Percentiles rank a stretch among this genome's conserved stretches.
phyloP scores from a whole-genome alignment of 2,888 invertebrate genomes.

The Tetheella fluctuosa region DNA sequence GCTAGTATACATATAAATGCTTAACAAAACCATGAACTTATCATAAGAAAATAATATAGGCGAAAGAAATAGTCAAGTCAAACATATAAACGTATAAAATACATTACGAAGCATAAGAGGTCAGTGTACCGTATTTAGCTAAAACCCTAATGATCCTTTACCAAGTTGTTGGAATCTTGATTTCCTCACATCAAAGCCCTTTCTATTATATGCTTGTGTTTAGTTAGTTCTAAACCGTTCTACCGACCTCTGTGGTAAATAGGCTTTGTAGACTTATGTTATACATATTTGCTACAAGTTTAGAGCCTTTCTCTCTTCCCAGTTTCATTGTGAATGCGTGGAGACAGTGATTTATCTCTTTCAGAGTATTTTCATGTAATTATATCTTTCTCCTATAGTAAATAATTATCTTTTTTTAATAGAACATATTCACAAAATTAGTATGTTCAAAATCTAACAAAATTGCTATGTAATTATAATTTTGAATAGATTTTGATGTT shows the following conservation, averaged over 20 bases:
- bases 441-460: no score
- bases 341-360: no score
- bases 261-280: slow-evolving; percentile 7
- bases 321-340: no score
- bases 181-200: slow-evolving; percentile 9
- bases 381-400: no score
- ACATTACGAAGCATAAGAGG: background rate
- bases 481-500: no score
- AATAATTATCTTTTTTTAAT: no score
- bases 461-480: no score
- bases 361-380: no score
- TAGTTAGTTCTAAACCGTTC: background rate
- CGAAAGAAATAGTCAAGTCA: background rate
- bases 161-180: slow-evolving; percentile 7
- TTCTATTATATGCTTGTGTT: background rate
- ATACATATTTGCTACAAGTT: background rate
- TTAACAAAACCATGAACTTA: no score
- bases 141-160: slow-evolving; percentile 1
- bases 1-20: no score
- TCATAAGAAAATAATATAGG: no score
- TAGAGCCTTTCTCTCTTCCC: background rate
- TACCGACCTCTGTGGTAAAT: slow-evolving; percentile 4
- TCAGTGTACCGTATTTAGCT: slow-evolving; percentile 1
- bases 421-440: no score
- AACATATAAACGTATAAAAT: background rate